phyloP scores from a whole-genome alignment of 1,140 invertebrate genomes.

The Drosophila leontia region DNA sequence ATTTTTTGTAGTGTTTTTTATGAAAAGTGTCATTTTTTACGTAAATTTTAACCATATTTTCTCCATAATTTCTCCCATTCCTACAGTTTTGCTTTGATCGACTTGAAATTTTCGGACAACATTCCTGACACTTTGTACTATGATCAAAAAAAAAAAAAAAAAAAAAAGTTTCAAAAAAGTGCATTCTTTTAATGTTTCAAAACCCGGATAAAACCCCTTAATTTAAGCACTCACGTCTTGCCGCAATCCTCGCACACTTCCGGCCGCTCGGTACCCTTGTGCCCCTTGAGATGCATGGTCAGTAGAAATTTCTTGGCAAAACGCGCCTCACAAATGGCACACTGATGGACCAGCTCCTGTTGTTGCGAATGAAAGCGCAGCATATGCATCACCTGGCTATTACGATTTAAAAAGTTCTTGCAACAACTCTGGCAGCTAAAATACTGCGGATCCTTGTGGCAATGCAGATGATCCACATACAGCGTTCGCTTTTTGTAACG shows the following conservation, averaged over 20 bases:
- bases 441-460: slow-evolving; percentile 73
- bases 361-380: slow-evolving; percentile 72
- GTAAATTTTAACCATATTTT: too few relatives aligned
- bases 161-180: too few relatives aligned
- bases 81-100: too few relatives aligned
- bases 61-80: too few relatives aligned
- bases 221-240: slow-evolving; percentile 50
- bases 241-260: slow-evolving; percentile 66
- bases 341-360: slow-evolving; percentile 69
- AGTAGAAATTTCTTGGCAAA: slow-evolving; percentile 76
- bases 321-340: slow-evolving; percentile 64
- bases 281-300: slow-evolving; percentile 72
- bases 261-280: slow-evolving; percentile 70
- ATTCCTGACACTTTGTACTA: too few relatives aligned
- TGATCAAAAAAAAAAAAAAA: too few relatives aligned
- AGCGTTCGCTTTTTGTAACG: slow-evolving; percentile 70
- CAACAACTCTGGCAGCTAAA: slow-evolving; percentile 66
- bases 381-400: slow-evolving; percentile 76
- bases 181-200: too few relatives aligned
- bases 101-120: too few relatives aligned
- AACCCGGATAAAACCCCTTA: too few relatives aligned
- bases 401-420: slow-evolving; percentile 72
- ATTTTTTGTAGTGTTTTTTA: too few relatives aligned
- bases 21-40: too few relatives aligned
- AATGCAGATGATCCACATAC: slow-evolving; percentile 76